These are phyloP conservation scores for Schizopygopsis malacanthus DNA, from an alignment of 2,797 vertebrate species.

Conservation along the genomic window DNA sequence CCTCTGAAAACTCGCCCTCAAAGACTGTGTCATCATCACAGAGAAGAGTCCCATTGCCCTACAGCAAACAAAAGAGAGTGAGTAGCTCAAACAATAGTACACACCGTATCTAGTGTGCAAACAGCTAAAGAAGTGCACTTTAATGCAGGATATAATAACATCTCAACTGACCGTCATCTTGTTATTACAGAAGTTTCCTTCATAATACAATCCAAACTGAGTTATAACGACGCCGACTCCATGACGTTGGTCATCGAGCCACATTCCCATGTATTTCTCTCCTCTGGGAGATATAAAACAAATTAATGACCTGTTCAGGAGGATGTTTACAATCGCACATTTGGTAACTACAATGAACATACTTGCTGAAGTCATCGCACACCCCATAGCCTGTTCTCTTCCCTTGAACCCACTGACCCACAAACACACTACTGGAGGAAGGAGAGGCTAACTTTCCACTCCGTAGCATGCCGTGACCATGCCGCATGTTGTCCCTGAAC, in stretches of 20 bases:
- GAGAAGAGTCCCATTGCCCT: constrained; percentile 90
- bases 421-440: constrained; percentile 93
- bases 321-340: neutral
- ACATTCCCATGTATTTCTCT: constrained; percentile 96
- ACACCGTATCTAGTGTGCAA: neutral
- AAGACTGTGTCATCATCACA: constrained; percentile 94
- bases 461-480: constrained; percentile 92
- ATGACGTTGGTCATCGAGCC: constrained; percentile 90
- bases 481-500: constrained; percentile 90
- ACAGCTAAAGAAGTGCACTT: neutral
- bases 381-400: constrained; percentile 94
- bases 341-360: constrained; percentile 35
- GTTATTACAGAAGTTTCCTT: constrained; percentile 90
- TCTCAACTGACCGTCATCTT: constrained; percentile 91
- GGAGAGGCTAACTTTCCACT: constrained; percentile 87
- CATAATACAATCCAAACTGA: constrained; percentile 92
- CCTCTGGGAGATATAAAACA: constrained; percentile 76
- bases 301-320: neutral
- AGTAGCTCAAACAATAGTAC: neutral
- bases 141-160: neutral
- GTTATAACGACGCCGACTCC: constrained; percentile 91
- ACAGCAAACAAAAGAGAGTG: neutral
- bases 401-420: constrained; percentile 93
- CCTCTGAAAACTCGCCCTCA: constrained; percentile 93
- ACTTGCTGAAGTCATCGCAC: constrained; percentile 95